A percentile compares a stretch with the other conserved stretches of the same genome.
Evolutionary conservation across 2,888 invertebrate species (phyloP).

Genomic region (Disparrhopalites patrizii): DNA sequence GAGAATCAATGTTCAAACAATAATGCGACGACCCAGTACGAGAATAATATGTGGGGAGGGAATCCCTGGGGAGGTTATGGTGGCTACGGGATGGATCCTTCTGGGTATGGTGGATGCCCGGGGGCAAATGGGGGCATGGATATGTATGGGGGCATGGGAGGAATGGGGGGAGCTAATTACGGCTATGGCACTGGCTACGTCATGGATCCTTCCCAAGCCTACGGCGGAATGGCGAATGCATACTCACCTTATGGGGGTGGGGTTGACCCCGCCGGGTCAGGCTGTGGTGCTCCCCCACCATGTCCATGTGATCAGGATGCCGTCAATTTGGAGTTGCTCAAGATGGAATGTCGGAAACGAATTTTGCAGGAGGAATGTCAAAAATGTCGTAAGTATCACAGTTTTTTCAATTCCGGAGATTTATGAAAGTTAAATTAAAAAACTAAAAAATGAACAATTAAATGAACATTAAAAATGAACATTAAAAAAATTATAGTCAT

Average conservation of each 20-base stretch:
- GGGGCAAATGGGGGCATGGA: too few species aligned
- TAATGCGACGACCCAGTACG: not conserved
- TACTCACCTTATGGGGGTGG: not conserved
- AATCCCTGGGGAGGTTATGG: not conserved
- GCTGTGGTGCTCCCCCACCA: too few species aligned
- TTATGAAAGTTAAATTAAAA: too few species aligned
- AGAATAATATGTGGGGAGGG: not conserved
- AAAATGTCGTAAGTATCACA: not conserved
- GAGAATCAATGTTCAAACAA: not conserved
- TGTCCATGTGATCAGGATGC: too few species aligned
- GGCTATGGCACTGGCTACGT: slow-evolving; percentile 2
- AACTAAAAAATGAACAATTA: too few species aligned
- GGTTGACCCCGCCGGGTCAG: too few species aligned
- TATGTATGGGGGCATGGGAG: not conserved
- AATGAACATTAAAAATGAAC: too few species aligned
- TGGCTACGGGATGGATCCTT: not conserved
- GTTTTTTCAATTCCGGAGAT: too few species aligned
- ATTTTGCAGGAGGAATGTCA: not conserved
- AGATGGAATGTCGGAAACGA: slow-evolving; percentile 5
- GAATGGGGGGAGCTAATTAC: not conserved
- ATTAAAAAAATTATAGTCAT: not conserved
- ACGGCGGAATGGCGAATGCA: too few species aligned
- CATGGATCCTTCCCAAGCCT: not conserved
- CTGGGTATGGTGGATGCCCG: not conserved
- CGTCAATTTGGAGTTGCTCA: too few species aligned